phyloP scores from a whole-genome alignment of 2,888 invertebrate species.

The Strigamia crassipes region DNA sequence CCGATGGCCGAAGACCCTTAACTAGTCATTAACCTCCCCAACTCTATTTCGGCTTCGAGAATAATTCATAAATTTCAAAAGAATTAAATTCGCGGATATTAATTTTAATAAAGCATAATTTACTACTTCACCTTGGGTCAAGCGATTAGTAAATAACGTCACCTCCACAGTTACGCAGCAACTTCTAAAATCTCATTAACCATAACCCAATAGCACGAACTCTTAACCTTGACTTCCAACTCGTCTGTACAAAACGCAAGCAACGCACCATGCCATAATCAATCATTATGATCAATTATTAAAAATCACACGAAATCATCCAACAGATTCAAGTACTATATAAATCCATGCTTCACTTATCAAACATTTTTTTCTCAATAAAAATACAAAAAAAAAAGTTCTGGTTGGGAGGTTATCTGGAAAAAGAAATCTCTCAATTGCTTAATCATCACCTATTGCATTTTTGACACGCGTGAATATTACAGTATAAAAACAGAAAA shows the following conservation, averaged over 20 bases:
- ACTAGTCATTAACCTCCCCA: background rate
- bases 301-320: background rate
- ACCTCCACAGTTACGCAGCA: background rate
- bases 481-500: background rate
- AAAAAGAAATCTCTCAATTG: background rate
- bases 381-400: background rate
- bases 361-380: no score
- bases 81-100: background rate
- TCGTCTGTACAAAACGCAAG: no score
- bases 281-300: no score
- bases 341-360: no score
- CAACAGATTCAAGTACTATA: background rate
- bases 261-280: no score
- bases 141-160: background rate
- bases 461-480: background rate
- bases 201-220: background rate
- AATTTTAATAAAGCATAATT: background rate
- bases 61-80: background rate
- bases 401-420: background rate
- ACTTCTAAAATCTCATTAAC: background rate
- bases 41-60: background rate
- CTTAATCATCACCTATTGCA: background rate
- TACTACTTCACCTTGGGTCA: background rate
- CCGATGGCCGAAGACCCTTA: conserved; percentile 1
- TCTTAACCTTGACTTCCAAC: background rate